These are phyloP conservation scores for Eremobia ochroleuca DNA, from an alignment of 2,888 invertebrate genomes.

Conservation along the genomic window DNA sequence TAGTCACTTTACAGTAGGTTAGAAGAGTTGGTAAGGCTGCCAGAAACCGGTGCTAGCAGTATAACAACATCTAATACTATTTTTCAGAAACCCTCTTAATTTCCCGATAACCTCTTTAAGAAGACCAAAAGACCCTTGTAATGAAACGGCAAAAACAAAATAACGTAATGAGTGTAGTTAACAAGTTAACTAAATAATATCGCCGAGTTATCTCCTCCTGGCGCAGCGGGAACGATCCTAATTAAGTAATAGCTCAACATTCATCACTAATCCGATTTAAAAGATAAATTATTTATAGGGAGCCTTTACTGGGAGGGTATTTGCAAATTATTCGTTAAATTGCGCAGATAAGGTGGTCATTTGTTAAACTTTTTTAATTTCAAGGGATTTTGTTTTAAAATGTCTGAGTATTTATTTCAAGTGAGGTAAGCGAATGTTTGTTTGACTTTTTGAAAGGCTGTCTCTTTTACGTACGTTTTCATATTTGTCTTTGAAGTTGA, in stretches of 20 bases:
- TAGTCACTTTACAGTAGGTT: not conserved
- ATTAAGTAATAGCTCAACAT: constrained; percentile 56
- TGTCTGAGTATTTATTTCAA: not conserved
- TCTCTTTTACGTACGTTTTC: not conserved
- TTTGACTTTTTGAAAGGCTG: not conserved
- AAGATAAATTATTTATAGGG: constrained; percentile 53
- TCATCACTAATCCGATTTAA: constrained; percentile 57
- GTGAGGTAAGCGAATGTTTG: not conserved
- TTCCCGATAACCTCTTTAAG: constrained; percentile 11
- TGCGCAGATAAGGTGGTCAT: constrained; percentile 22
- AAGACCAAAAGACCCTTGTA: not conserved
- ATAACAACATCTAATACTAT: not conserved
- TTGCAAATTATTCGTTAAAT: constrained; percentile 41
- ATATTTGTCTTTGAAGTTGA: constrained; percentile 20
- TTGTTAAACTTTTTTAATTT: constrained; percentile 40
- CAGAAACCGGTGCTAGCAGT: not conserved
- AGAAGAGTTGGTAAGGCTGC: not conserved
- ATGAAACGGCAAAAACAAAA: constrained; percentile 46
- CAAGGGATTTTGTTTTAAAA: constrained; percentile 1
- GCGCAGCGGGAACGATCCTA: constrained; percentile 22
- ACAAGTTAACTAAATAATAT: constrained; percentile 52
- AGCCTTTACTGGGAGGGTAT: constrained; percentile 20
- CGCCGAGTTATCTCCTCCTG: constrained; percentile 1
- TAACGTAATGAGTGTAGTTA: constrained; percentile 27
- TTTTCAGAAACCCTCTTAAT: not conserved